A percentile compares a stretch with the other conserved stretches of the same genome.
These are phyloP conservation scores for Heloderma charlesbogerti DNA, from an alignment of 2,113 vertebrate genomes.

Conservation along the genomic window DNA sequence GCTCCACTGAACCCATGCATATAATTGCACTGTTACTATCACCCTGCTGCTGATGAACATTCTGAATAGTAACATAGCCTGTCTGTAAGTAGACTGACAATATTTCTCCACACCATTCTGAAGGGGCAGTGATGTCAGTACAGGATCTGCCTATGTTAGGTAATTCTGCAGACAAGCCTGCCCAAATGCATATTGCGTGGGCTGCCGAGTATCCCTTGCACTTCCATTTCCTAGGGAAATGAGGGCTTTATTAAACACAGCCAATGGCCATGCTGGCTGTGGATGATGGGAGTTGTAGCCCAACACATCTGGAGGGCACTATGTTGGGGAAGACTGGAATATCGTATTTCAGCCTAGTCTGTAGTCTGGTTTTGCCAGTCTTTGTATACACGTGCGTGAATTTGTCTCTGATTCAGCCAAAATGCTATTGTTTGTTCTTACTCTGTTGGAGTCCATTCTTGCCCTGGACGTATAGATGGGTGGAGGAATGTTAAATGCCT, in stretches of 20 bases:
- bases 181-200: background rate
- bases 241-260: background rate
- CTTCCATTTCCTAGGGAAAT: constrained; percentile 45
- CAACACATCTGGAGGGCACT: background rate
- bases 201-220: constrained; percentile 1
- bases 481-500: constrained; percentile 91
- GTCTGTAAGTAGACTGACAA: background rate
- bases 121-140: background rate
- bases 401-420: background rate
- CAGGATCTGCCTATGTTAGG: background rate
- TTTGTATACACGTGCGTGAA: background rate
- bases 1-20: too few species aligned
- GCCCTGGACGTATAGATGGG: constrained; percentile 86
- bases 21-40: background rate
- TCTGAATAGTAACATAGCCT: background rate
- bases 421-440: constrained; percentile 74
- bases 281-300: background rate
- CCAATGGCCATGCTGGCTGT: too few species aligned
- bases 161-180: background rate
- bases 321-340: constrained; percentile 10
- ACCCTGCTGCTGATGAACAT: background rate
- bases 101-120: background rate
- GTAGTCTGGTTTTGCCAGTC: constrained; percentile 18
- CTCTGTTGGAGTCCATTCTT: constrained; percentile 92
- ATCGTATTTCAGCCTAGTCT: constrained; percentile 24